Evolutionary conservation across 2,113 vertebrate genomes (phyloP), one percentile per base, ranked within the genome.

Genomic region (Psettodes erumei): DNA sequence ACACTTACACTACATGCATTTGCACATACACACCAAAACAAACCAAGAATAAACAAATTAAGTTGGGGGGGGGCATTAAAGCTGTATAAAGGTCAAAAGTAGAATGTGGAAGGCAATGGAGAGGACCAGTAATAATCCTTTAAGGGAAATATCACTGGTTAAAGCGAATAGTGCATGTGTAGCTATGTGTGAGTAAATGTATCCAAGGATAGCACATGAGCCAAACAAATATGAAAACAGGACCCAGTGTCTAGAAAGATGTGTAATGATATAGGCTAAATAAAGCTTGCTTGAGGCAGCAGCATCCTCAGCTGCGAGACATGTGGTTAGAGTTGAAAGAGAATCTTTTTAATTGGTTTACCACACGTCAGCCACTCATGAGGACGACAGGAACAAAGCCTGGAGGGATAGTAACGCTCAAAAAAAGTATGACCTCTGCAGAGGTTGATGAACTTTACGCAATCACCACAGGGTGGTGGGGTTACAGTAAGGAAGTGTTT

Each of bases 41-140:
- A 61, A 75, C 56, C 56, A 51, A n/a, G 38, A 81, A 51, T 45
- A 85, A 64, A 42, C 27, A 8, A 38, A 67, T 63, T 51, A 71
- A 62, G 13, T 6, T 12, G 43, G 13, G 45, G 43, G 18, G 8
- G 12, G 38, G n/a, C 7, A 40, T 59, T 8, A 27, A 16, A 16
- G 48, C 1, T 0, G 2, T 71, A 28, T 35, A 37, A 66, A 81
- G 58, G 55, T 64, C 55, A 80, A 40, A 59, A 8, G 23, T 6
- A 35, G 35, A 28, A 51, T 25, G 23, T 37, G 9, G 10, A n/a
- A 30, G 30, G 33, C 32, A 15, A 13, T 8, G 25, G 10, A 47
- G 53, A 65, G 4, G 65, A 13, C 15, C 16, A 25, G 40, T 42
- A 47, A 67, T 37, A 25, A n/a, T 6, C 7, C 3, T 43, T 47